Evolutionary conservation across 2,888 invertebrate species (phyloP).

Genomic region (Hypomecis atomaria): DNA sequence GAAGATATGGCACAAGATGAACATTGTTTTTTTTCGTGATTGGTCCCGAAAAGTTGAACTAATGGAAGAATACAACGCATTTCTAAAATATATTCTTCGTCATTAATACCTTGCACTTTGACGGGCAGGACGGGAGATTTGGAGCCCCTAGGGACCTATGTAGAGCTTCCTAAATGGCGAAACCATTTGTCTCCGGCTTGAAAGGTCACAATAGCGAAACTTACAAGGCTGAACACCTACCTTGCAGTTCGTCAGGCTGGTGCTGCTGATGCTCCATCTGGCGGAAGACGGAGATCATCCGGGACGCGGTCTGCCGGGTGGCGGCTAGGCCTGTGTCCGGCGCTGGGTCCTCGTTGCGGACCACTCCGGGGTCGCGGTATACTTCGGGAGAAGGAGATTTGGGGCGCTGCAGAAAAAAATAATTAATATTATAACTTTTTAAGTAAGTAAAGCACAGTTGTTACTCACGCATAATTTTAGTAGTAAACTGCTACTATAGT

Average conservation of each 20-base stretch:
- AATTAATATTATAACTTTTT: too few species aligned
- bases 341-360: slow-evolving; percentile 85
- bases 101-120: too few species aligned
- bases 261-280: slow-evolving; percentile 91
- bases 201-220: not conserved
- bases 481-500: too few species aligned
- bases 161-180: not conserved
- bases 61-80: too few species aligned
- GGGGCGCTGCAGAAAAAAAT: slow-evolving; percentile 56
- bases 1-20: too few species aligned
- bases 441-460: too few species aligned
- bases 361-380: slow-evolving; percentile 89
- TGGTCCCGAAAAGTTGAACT: too few species aligned
- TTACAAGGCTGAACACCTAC: not conserved
- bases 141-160: too few species aligned
- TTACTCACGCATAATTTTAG: too few species aligned
- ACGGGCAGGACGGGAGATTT: too few species aligned
- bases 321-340: slow-evolving; percentile 79
- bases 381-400: slow-evolving; percentile 89
- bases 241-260: slow-evolving; percentile 14
- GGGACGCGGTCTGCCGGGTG: slow-evolving; percentile 89
- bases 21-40: too few species aligned
- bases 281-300: slow-evolving; percentile 95
- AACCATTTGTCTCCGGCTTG: not conserved
- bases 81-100: too few species aligned